These are phyloP conservation scores for Corydoras sp. DNA, from an alignment of 2,113 vertebrate genomes.

Conservation along the genomic window DNA sequence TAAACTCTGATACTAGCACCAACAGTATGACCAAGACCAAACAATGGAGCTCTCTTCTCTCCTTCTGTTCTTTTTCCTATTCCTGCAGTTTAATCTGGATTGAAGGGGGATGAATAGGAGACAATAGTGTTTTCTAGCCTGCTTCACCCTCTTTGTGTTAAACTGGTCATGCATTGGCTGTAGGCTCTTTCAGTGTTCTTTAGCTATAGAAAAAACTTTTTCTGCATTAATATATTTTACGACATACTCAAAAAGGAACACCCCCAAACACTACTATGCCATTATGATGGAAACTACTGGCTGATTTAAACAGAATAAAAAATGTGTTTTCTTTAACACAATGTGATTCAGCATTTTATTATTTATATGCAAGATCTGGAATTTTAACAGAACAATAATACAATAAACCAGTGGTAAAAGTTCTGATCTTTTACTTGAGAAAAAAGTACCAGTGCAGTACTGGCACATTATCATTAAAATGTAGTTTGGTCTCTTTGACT, in stretches of 20 bases:
- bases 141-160: constrained; percentile 73
- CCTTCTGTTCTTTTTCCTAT: constrained; percentile 13
- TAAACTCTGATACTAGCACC: too few relatives aligned
- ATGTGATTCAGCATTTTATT: too few relatives aligned
- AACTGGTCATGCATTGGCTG: constrained; percentile 60
- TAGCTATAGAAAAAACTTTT: constrained; percentile 58
- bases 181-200: constrained; percentile 55
- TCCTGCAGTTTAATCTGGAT: constrained; percentile 52
- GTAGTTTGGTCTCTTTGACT: too few relatives aligned
- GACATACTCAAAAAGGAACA: constrained; percentile 62
- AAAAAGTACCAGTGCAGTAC: too few relatives aligned
- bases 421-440: too few relatives aligned
- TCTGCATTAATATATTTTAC: constrained; percentile 73
- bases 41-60: neutral
- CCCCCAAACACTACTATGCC: constrained; percentile 44
- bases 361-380: too few relatives aligned
- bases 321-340: too few relatives aligned
- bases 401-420: too few relatives aligned
- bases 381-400: too few relatives aligned
- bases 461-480: too few relatives aligned
- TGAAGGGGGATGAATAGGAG: constrained; percentile 55
- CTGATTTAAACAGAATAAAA: too few relatives aligned
- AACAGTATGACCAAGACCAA: too few relatives aligned
- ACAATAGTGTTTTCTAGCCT: constrained; percentile 77
- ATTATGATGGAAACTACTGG: constrained; percentile 66